A percentile compares a stretch with the other conserved stretches of the same genome.
Conservation (phyloP, 1,140 invertebrate species). For the Musca domestica region DNA sequence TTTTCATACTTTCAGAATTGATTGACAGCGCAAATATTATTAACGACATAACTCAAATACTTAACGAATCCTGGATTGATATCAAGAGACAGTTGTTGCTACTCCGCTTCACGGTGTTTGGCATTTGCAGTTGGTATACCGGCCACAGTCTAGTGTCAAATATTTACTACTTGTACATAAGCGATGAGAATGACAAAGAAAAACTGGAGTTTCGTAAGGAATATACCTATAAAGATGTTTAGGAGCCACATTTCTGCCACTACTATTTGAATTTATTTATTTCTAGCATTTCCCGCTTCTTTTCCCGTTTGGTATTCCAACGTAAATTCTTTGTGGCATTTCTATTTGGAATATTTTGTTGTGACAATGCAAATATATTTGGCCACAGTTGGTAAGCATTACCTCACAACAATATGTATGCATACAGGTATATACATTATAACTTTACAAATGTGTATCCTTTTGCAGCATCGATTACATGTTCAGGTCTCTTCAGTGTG, state of each 20-base stretch:
- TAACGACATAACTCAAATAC: neutral
- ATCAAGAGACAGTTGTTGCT: neutral
- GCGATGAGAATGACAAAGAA: neutral
- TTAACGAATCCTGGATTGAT: neutral
- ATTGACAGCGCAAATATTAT: no score
- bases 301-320: neutral
- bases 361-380: no score
- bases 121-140: constrained; percentile 1
- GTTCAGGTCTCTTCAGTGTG: neutral
- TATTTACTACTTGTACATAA: neutral
- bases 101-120: neutral
- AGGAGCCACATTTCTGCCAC: neutral
- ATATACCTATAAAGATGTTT: neutral
- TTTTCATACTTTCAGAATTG: no score
- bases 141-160: neutral
- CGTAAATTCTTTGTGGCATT: neutral
- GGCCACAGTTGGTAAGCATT: no score
- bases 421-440: neutral
- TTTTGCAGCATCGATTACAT: neutral
- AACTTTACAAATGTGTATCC: neutral
- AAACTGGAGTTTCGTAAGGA: neutral
- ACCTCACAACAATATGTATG: no score
- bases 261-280: neutral
- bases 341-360: neutral
- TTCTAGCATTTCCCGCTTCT: neutral